Base-by-base conservation (phyloP, 2,888 invertebrate species). In the Nemoura dubitans region DNA sequence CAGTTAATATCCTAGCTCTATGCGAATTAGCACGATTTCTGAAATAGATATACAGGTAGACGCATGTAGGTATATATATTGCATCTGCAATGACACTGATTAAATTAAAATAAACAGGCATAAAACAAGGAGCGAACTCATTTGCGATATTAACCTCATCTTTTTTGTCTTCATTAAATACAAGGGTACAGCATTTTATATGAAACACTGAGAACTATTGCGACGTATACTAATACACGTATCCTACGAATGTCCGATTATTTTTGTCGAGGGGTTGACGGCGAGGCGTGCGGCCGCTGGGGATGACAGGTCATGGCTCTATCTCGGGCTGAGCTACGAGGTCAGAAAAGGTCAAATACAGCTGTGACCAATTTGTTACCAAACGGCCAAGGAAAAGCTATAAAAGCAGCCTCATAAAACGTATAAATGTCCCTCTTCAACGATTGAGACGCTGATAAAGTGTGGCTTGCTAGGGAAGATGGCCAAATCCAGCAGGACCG, bases 301-400 rank as follows among this genome's bases (percentile, higher is more conserved):
- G 84, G 28, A n/a, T 84, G 84, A 84, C 84, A 84, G 84, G 84
- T 84, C 84, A 84, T 36, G 83, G 43, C 36, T 83, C 43, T 30
- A 27, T 28, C 78, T 27, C 27, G 59, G 36, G 1, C 28, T 84
- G 84, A 84, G 76, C 42, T 84, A 84, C 84, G 84, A 59, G 84
- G 84, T 84, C 84, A 84, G 29, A 59, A 59, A 59, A 59, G 84
- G 84, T 84, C 84, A 84, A 26, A 26, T 76, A 84, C 84, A 84
- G 84, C 27, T 76, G 84, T 59, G 84, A 59, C 84, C 84, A 84
- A 84, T 84, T 84, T 84, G 84, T 84, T 84, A 76, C 84, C 84
- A 21, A 84, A 84, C 27, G 59, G 84, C 25, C 83, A 16, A 27
- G 43, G 28, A 29, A 43, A 84, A 76, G 76, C 84, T 28, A 83